Evolutionary conservation across 2,113 vertebrate species (phyloP).

Genomic region (Collichthys lucidus): DNA sequence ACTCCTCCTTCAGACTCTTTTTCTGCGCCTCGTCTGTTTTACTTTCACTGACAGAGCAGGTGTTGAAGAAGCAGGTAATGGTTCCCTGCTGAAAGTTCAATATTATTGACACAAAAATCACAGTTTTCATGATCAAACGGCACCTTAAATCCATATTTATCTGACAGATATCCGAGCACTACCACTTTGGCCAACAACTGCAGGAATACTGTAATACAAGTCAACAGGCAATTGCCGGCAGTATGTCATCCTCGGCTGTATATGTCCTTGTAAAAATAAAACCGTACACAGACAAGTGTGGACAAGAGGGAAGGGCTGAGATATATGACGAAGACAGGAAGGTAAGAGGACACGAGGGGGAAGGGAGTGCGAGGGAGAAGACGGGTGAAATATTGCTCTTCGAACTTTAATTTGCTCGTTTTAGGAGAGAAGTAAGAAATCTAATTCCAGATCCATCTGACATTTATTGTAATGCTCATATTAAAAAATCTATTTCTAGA

Average conservation of each 20-base stretch:
- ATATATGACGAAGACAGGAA: slow-evolving; percentile 49
- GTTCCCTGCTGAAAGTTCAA: slow-evolving; percentile 31
- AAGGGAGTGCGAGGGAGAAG: not conserved
- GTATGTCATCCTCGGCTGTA: slow-evolving; percentile 67
- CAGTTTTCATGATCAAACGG: slow-evolving; percentile 43
- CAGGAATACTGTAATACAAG: slow-evolving; percentile 45
- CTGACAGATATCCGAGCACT: slow-evolving; percentile 49
- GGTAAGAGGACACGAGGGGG: slow-evolving; percentile 10
- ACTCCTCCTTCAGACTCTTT: slow-evolving; percentile 64
- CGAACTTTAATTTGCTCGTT: slow-evolving; percentile 25
- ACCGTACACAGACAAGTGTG: slow-evolving; percentile 51
- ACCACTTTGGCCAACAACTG: slow-evolving; percentile 58
- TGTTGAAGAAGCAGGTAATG: not conserved
- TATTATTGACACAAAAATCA: slow-evolving; percentile 13
- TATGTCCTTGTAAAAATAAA: slow-evolving; percentile 80
- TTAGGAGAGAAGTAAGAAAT: not conserved
- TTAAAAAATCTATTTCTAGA: not conserved
- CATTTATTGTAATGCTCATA: not conserved
- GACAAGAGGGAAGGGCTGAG: slow-evolving; percentile 44
- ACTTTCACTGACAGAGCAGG: slow-evolving; percentile 50
- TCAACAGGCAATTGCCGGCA: slow-evolving; percentile 50
- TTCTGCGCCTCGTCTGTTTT: slow-evolving; percentile 46
- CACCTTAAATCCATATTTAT: slow-evolving; percentile 62
- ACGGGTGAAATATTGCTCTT: slow-evolving; percentile 25
- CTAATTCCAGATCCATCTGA: not conserved